Evolutionary conservation across 2,888 invertebrate species (phyloP).

Genomic region (Catonia carolina): DNA sequence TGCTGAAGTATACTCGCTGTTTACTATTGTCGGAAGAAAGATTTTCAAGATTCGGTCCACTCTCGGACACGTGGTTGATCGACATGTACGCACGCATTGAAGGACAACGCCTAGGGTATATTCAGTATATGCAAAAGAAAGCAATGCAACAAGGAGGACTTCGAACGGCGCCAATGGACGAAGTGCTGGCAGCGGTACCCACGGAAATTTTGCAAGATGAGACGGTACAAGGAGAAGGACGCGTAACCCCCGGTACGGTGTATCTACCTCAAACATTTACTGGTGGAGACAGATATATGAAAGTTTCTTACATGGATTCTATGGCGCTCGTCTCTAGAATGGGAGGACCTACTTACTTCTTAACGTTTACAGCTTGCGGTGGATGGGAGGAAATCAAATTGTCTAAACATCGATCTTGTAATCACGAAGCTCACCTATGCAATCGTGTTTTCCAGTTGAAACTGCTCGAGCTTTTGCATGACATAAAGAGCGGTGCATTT

Average conservation of each 20-base stretch:
- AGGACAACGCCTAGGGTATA: constrained; percentile 15
- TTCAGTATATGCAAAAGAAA: not conserved
- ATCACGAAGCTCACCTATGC: not conserved
- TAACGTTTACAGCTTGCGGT: constrained; percentile 16
- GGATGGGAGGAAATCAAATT: constrained; percentile 18
- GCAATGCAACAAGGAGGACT: not conserved
- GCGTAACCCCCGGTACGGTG: constrained; percentile 13
- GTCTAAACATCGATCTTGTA: not conserved
- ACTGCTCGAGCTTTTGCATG: constrained; percentile 16
- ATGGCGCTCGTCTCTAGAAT: constrained; percentile 25
- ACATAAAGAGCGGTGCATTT: too few species aligned
- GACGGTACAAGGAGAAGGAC: too few species aligned
- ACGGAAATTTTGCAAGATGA: constrained; percentile 19
- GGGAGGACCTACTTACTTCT: too few species aligned
- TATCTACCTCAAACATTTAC: constrained; percentile 22
- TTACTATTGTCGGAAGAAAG: too few species aligned
- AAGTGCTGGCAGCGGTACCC: constrained; percentile 17
- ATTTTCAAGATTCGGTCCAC: too few species aligned
- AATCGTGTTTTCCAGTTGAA: constrained; percentile 14
- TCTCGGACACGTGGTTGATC: constrained; percentile 19
- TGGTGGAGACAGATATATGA: constrained; percentile 25
- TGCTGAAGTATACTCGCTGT: too few species aligned
- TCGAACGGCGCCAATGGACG: constrained; percentile 8
- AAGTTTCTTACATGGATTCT: constrained; percentile 16
- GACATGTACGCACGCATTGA: constrained; percentile 22